These are phyloP conservation scores for Parapristionchus giblindavisi DNA, from an alignment of 2,888 invertebrate genomes.

Conservation along the genomic window DNA sequence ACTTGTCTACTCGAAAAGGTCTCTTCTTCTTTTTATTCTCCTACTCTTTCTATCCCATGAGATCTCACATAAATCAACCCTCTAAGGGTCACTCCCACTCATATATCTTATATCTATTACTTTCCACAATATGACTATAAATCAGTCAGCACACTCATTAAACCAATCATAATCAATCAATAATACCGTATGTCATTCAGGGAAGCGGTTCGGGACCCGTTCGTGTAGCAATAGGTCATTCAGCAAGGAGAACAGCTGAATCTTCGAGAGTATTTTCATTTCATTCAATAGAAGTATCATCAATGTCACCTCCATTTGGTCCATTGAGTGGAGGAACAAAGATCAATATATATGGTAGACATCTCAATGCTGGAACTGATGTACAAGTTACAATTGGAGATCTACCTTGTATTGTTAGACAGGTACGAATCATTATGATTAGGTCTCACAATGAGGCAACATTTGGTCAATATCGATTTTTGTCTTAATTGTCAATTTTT, in stretches of 20 bases:
- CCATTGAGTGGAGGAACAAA: constrained; percentile 96
- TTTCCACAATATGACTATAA: too few relatives aligned
- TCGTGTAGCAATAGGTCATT: constrained; percentile 61
- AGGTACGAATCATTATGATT: constrained; percentile 18
- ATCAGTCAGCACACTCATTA: too few relatives aligned
- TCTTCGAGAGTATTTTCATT: constrained; percentile 54
- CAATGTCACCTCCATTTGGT: constrained; percentile 77
- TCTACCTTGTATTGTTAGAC: constrained; percentile 82
- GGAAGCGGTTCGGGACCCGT: constrained; percentile 61
- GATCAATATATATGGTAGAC: constrained; percentile 88
- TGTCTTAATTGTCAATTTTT: too few relatives aligned
- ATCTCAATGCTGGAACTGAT: constrained; percentile 89
- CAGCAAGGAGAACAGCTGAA: constrained; percentile 57
- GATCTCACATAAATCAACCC: background rate
- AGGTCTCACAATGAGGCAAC: too few relatives aligned
- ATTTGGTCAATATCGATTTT: too few relatives aligned
- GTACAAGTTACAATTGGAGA: constrained; percentile 79
- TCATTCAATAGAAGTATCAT: constrained; percentile 43
- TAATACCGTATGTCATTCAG: constrained; percentile 1
- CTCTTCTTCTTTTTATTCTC: too few relatives aligned
- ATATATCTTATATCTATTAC: too few relatives aligned
- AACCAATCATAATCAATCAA: background rate
- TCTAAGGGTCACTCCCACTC: too few relatives aligned
- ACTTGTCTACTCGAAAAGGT: constrained; percentile 51
- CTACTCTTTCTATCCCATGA: background rate